Conservation (phyloP, 1,140 invertebrate genomes). For the Drosophila kikkawai region DNA sequence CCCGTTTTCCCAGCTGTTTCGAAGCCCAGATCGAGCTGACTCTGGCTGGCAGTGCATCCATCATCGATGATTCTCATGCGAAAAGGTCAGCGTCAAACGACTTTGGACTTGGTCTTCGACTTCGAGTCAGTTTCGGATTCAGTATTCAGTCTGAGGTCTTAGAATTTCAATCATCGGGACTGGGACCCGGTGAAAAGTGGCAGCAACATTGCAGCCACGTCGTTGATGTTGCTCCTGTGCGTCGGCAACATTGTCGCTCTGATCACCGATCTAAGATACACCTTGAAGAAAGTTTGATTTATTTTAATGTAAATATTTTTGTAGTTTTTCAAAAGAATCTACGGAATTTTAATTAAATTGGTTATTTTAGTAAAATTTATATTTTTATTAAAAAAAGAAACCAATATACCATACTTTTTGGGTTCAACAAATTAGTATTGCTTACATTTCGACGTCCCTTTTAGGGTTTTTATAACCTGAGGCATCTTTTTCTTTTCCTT, state of each 20-base stretch:
- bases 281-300: neutral
- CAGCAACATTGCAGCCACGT: conserved; percentile 49
- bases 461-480: neutral
- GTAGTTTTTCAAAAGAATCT: too few species aligned
- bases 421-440: neutral
- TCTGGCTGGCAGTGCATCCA: conserved; percentile 65
- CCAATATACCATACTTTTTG: neutral
- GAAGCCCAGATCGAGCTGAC: conserved; percentile 28
- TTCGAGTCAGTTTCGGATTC: conserved; percentile 35
- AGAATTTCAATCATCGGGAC: conserved; percentile 79
- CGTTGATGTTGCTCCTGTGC: conserved; percentile 59
- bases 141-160: conserved; percentile 53
- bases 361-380: too few species aligned
- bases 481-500: neutral
- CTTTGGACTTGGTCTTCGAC: conserved; percentile 36
- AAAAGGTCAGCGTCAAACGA: conserved; percentile 70
- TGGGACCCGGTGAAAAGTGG: conserved; percentile 66
- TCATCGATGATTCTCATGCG: conserved; percentile 76
- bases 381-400: too few species aligned
- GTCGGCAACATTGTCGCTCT: conserved; percentile 64
- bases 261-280: conserved; percentile 16
- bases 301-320: too few species aligned
- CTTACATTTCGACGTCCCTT: neutral
- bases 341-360: too few species aligned
- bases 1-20: neutral